Conservation (phyloP, 1,140 invertebrate genomes). For the Atta cephalotes region DNA sequence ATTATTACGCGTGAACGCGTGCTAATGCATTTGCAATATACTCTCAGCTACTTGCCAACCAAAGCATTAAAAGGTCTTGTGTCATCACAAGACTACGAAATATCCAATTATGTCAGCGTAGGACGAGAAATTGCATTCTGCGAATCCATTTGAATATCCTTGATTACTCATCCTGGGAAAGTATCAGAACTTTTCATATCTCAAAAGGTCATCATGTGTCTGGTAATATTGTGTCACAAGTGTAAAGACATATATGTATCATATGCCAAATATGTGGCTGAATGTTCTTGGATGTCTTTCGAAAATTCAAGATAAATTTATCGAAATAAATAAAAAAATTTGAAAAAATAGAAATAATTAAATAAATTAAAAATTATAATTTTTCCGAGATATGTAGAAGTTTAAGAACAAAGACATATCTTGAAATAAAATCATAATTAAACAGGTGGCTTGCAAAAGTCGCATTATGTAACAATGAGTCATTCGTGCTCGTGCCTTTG, state of each 20-base stretch:
- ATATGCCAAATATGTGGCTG: neutral
- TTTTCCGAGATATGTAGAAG: neutral
- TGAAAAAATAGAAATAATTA: neutral
- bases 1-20: conserved; percentile 57
- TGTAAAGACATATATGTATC: conserved; percentile 9
- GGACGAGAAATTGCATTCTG: conserved; percentile 73
- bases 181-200: neutral
- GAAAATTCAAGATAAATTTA: neutral
- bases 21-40: conserved; percentile 56
- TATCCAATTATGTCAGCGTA: conserved; percentile 64
- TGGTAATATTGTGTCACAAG: conserved; percentile 1
- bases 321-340: neutral
- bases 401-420: neutral
- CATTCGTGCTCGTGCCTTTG: conserved; percentile 1
- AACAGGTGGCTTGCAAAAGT: conserved; percentile 7
- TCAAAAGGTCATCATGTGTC: neutral
- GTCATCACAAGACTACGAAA: conserved; percentile 36
- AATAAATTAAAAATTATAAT: neutral
- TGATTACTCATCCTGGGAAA: conserved; percentile 46
- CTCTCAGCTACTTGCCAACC: conserved; percentile 25
- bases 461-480: conserved; percentile 44
- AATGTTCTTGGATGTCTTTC: neutral
- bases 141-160: conserved; percentile 64
- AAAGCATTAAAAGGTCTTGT: conserved; percentile 65
- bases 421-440: neutral